Conservation (phyloP, 2,113 vertebrate species). For the Thamnophis sirtalis region DNA sequence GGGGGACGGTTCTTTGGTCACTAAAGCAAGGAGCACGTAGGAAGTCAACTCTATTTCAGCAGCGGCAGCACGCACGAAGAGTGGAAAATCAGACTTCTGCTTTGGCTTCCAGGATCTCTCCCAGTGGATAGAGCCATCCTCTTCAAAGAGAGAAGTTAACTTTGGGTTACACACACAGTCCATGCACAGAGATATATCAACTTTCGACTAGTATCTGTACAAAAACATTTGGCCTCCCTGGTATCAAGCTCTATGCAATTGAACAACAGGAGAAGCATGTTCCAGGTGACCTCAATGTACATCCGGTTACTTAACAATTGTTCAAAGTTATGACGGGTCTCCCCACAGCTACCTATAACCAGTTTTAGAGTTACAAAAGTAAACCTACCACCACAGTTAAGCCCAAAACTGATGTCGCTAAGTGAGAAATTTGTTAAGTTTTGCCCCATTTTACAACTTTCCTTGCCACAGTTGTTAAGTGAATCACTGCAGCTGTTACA, state of each 20-base stretch:
- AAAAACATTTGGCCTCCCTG: not conserved
- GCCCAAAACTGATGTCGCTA: too few species aligned
- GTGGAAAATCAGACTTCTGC: rapidly evolving
- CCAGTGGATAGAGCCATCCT: slow-evolving; percentile 59
- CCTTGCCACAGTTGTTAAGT: too few species aligned
- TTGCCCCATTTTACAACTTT: too few species aligned
- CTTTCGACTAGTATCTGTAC: not conserved
- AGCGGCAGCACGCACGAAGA: slow-evolving; percentile 50
- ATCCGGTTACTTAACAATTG: not conserved
- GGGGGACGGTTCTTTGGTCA: not conserved
- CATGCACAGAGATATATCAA: not conserved
- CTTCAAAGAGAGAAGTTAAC: not conserved
- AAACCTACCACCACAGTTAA: too few species aligned
- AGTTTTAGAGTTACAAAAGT: not conserved
- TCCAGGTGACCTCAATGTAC: not conserved
- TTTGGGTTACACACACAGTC: too few species aligned
- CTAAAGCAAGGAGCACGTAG: slow-evolving; percentile 59
- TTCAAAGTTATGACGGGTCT: not conserved
- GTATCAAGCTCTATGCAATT: not conserved
- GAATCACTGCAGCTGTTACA: too few species aligned
- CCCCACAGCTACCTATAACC: not conserved
- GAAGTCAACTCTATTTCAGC: slow-evolving; percentile 69
- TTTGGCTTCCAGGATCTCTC: slow-evolving; percentile 55
- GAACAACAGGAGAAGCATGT: not conserved
- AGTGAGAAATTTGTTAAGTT: too few species aligned